Base-by-base conservation (phyloP, 2,888 invertebrate species). In the Pelosia muscerda region DNA sequence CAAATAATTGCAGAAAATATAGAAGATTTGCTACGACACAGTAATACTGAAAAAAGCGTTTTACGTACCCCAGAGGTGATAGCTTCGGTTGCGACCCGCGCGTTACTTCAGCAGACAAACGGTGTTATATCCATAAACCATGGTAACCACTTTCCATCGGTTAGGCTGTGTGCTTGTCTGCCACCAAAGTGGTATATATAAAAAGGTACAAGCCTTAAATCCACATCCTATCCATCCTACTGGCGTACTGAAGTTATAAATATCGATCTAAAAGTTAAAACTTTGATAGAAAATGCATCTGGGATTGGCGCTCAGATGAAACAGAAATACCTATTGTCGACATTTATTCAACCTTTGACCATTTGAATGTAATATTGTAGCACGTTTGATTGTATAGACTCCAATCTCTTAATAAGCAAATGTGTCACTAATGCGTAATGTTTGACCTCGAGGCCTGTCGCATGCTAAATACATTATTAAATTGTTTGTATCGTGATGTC, bases 401-500 rank as follows among this genome's bases (percentile, higher is more conserved):
- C 31, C 25, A 25, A 42, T 60, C 34, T 60, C 38, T 25, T 42
- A 49, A 25, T 61, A 61, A 61, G 26, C 49, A 13, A 61, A 61
- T 61, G 25, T 42, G 49, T 26, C 11, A 42, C 26, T 61, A 49
- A 49, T 49, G 49, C 64, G 34, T 42, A 57, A 57, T 28, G n/a
- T 26, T 57, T 42, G 42, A 22, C 64, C 64, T 65, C 28, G 58
- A 22, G 9, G 10, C 28, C 23, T 71, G 69, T 66, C 79, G 73
- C 57, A 66, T 70, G 79, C 76, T 78, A 75, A 76, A 71, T 65
- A 71, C 79, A 77, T 76, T 73, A 77, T 69, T 69, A 68, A 78
- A 71, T 76, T 74, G 73, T 77, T 49, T 31, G 25, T 22, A 28
- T 57, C 26, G 49, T 64, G 64, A 64, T 58, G 57, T 64, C 64